Evolutionary conservation across 2,797 vertebrate species (phyloP), one percentile per base, ranked within the genome.

Genomic region (Sebastes iracundus): DNA sequence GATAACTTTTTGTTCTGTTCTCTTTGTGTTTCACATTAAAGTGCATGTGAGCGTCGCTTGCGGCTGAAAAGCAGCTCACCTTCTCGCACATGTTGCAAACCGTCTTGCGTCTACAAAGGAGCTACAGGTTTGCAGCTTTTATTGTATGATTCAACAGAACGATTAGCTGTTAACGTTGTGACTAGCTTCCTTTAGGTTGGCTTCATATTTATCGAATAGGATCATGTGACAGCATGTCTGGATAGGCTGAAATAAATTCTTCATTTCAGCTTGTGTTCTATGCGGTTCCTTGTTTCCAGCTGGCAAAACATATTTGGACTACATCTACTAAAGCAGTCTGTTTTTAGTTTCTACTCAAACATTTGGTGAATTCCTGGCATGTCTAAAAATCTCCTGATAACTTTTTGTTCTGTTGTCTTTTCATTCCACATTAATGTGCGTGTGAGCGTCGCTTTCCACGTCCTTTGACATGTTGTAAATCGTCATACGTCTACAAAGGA

Each of bases 271-370:
- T 59, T 74, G 66, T 72, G 62, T 32, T 63, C 63, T 55, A 14
- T 30, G 62, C 9, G 38, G 23, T 55, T 46, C 13, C 64, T 49
- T 35, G 33, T 62, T 79, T 88, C 87, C 82, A 87, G 73, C 80
- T 89, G 86, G 86, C 80, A n/a, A 75, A 49, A 49, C 79, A 72
- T 14, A 70, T 68, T 84, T 78, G 79, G 83, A 78, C 67, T 59
- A n/a, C 33, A 75, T 79, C 74, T 52, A 63, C 79, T 64, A 30
- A 83, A 65, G 81, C 33, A 52, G 63, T 35, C 56, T 75, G 78
- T 81, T 82, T 82, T 65, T 77, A 67, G 59, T 58, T 61, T 22
- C 38, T 12, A 67, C 69, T 85, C 64, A 46, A 87, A 84, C 69
- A 68, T 71, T 87, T 82, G 63, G 62, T 46, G 30, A 33, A 79